Conservation (phyloP, 37 sponge, comb jelly and placozoan species). For the Theonella swinhoei region DNA sequence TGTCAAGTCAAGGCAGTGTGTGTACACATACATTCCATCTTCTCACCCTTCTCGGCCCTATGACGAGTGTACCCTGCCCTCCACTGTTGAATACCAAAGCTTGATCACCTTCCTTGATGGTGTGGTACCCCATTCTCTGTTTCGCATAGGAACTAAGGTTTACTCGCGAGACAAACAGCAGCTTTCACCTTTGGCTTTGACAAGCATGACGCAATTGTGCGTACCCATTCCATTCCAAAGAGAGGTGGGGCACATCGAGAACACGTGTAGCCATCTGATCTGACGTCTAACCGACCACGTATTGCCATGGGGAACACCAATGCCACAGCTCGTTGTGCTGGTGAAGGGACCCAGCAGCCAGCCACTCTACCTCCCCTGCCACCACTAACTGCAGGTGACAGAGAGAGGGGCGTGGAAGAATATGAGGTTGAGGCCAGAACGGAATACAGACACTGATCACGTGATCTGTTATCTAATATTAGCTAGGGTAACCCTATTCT, state of each 20-base stretch:
- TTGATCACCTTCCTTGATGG: slow-evolving; percentile 65
- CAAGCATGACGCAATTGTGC: too few relatives aligned
- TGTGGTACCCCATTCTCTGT: slow-evolving; percentile 71
- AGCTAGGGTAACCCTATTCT: too few relatives aligned
- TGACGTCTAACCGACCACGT: neutral
- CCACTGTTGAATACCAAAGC: slow-evolving; percentile 55
- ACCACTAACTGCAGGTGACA: slow-evolving; percentile 35
- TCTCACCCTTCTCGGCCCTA: slow-evolving; percentile 79
- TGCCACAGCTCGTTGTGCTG: slow-evolving; percentile 11
- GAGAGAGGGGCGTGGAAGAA: neutral
- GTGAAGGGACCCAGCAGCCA: neutral
- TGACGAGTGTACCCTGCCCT: slow-evolving; percentile 54
- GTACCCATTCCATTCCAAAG: neutral
- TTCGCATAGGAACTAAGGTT: too few relatives aligned
- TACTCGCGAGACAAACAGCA: too few relatives aligned
- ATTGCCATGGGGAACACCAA: neutral
- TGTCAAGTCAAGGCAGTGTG: neutral
- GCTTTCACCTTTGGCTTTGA: too few relatives aligned
- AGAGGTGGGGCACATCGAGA: neutral
- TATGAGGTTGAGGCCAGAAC: neutral
- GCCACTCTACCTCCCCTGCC: slow-evolving; percentile 24
- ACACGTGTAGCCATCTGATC: neutral
- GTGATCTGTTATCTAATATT: too few relatives aligned
- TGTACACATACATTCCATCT: neutral
- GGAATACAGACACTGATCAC: neutral